phyloP scores from a whole-genome alignment of 92 coral and sea anemone genomes.

The Parazoanthus swiftii region DNA sequence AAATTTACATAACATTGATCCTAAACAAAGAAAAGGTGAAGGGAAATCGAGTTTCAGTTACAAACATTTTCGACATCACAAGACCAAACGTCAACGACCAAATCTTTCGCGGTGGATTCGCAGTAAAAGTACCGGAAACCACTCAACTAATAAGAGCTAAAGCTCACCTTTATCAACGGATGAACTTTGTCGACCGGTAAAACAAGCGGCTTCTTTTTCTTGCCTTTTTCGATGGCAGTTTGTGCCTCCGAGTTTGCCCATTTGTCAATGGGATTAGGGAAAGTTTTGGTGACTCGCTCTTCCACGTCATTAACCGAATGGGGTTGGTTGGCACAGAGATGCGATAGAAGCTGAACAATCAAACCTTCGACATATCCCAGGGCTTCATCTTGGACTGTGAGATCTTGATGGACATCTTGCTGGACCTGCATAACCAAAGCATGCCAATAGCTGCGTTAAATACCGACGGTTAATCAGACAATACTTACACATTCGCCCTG shows the following conservation, averaged over 20 bases:
- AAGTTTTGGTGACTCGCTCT: slow-evolving; percentile 87
- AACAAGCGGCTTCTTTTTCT: slow-evolving; percentile 78
- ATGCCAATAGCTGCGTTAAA: slow-evolving; percentile 21
- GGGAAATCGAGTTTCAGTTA: not conserved
- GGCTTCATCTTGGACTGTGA: slow-evolving; percentile 90
- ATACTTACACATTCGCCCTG: not conserved
- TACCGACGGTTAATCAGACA: slow-evolving; percentile 9
- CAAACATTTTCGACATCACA: not conserved
- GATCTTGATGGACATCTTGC: slow-evolving; percentile 87
- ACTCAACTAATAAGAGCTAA: slow-evolving; percentile 13
- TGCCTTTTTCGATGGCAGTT: slow-evolving; percentile 89
- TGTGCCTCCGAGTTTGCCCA: slow-evolving; percentile 96
- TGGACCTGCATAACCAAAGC: slow-evolving; percentile 77
- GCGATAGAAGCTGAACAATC: slow-evolving; percentile 82
- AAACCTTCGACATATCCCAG: slow-evolving; percentile 90
- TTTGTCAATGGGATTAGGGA: slow-evolving; percentile 95
- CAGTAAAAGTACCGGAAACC: slow-evolving; percentile 43
- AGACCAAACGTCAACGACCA: not conserved
- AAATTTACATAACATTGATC: slow-evolving; percentile 9
- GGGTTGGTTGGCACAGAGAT: slow-evolving; percentile 88
- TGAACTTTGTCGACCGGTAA: slow-evolving; percentile 95
- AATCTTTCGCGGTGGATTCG: slow-evolving; percentile 24
- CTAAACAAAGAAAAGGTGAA: slow-evolving; percentile 29
- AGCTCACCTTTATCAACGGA: slow-evolving; percentile 79
- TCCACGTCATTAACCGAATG: slow-evolving; percentile 86